Base-by-base conservation (phyloP, 2,113 vertebrate species). In the Cyanoramphus novaezelandiae region DNA sequence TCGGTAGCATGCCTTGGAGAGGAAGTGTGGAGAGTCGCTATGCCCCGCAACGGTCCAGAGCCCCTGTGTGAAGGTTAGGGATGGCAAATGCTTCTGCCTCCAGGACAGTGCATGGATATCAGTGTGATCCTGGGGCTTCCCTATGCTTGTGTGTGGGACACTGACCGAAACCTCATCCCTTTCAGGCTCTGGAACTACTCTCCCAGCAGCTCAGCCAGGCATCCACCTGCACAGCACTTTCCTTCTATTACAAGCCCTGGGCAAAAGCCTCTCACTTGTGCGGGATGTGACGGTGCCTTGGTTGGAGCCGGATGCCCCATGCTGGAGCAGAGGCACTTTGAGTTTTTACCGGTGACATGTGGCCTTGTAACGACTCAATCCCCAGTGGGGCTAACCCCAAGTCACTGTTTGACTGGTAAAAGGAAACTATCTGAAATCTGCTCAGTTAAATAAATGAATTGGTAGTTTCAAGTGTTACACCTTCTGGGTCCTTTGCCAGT, bases 331-430 rank as follows among this genome's bases (percentile, higher is more conserved):
- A 90, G 33, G 35, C 0, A 0, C 63, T 57, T 17, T 43, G 57
- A 31, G 50, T 46, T 47, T 68, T 67, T 16, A 37, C 35, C 0
- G 0, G 69, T 1, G 1, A 71, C 13, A 7, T 39, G 39, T 0
- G 1, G 82, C 84, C 78, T 85, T 76, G 57, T 74, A 86, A 85
- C 52, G 1, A 52, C 47, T 87, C 55, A 95, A 76, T 95, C 93
- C 95, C 95, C 96, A 77, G 87, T 0, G 94, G 94, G 94, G 77
- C 95, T 96, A 95, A 94, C 91, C 94, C 93, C 93, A 94, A 91
- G 77, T 97, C 91, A 33, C 92, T 87, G 84, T 97, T 96, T 97
- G 96, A 96, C 92, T 96, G 74, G 85, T 90, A 33, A 95, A 96
- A 91, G 90, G 96, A 96, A 96, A 86, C 86, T 60, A 4, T 97